Evolutionary conservation across 2,113 vertebrate genomes (phyloP).

Genomic region (Phodopus roborovskii): DNA sequence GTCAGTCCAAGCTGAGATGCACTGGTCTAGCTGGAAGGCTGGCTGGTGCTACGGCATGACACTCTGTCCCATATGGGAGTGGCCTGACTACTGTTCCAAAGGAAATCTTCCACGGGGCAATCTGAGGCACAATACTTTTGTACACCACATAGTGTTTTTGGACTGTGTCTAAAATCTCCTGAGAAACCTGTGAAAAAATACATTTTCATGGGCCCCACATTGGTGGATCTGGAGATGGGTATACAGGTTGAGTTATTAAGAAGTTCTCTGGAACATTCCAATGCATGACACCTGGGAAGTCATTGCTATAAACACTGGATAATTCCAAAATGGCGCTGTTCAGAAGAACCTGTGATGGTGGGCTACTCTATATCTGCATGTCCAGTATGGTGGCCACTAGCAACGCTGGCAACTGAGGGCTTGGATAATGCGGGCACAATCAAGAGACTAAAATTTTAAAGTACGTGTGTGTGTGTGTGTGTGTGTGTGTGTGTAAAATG

Average conservation of each 20-base stretch:
- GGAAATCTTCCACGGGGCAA: neutral
- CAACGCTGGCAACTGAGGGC: too few species aligned
- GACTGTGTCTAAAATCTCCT: neutral
- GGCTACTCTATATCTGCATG: neutral
- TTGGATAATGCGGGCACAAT: neutral
- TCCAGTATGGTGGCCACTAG: neutral
- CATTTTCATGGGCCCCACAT: neutral
- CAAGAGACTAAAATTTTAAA: neutral
- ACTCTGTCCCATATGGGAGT: neutral
- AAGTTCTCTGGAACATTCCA: neutral
- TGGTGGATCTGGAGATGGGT: neutral
- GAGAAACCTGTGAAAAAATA: neutral
- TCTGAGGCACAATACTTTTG: neutral
- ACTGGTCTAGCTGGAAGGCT: neutral
- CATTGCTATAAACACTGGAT: too few species aligned
- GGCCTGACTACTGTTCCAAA: neutral
- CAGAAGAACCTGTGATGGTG: neutral
- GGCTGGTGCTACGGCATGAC: too few species aligned
- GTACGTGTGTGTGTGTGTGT: neutral
- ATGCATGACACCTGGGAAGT: neutral
- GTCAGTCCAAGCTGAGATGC: neutral
- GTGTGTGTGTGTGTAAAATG: neutral
- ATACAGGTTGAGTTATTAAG: neutral
- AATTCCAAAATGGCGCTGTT: neutral
- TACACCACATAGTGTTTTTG: neutral